phyloP scores from a whole-genome alignment of 2,797 vertebrate genomes.

The Pristis pectinata region DNA sequence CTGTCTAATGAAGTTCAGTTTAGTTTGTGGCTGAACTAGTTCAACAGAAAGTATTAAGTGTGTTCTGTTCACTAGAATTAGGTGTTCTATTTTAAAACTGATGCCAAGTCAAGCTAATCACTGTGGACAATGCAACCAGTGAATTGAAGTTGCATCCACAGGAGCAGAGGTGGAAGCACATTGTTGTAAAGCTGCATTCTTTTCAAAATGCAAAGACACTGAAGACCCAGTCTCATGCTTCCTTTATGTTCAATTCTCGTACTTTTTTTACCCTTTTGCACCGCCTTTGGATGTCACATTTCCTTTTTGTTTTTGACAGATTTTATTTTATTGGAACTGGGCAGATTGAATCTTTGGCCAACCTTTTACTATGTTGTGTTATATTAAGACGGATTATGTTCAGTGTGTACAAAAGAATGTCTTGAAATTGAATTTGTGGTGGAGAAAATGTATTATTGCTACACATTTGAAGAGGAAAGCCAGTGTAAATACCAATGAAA shows the following conservation, averaged over 20 bases:
- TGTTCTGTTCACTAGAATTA: background rate
- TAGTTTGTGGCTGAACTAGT: slow-evolving; percentile 12
- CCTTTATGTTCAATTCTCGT: background rate
- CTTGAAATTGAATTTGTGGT: slow-evolving; percentile 42
- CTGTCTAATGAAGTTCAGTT: background rate
- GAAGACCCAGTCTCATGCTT: background rate
- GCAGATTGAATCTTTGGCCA: slow-evolving; percentile 38
- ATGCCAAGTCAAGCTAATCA: slow-evolving; percentile 21
- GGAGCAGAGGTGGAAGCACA: background rate
- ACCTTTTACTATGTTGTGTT: slow-evolving; percentile 51
- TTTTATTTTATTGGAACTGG: slow-evolving; percentile 43
- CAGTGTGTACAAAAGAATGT: slow-evolving; percentile 61
- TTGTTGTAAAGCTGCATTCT: background rate
- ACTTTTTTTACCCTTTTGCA: background rate
- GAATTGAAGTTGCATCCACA: background rate
- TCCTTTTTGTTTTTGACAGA: background rate
- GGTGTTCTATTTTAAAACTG: slow-evolving; percentile 16
- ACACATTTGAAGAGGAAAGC: slow-evolving; percentile 58
- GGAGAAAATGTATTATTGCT: slow-evolving; percentile 41
- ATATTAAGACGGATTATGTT: slow-evolving; percentile 65
- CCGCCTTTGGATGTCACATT: background rate
- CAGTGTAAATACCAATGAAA: slow-evolving; percentile 73
- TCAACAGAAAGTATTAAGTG: background rate
- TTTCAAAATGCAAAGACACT: background rate
- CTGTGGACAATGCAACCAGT: background rate